Conservation (phyloP, 2,113 vertebrate species). For the Toxostoma redivivum region DNA sequence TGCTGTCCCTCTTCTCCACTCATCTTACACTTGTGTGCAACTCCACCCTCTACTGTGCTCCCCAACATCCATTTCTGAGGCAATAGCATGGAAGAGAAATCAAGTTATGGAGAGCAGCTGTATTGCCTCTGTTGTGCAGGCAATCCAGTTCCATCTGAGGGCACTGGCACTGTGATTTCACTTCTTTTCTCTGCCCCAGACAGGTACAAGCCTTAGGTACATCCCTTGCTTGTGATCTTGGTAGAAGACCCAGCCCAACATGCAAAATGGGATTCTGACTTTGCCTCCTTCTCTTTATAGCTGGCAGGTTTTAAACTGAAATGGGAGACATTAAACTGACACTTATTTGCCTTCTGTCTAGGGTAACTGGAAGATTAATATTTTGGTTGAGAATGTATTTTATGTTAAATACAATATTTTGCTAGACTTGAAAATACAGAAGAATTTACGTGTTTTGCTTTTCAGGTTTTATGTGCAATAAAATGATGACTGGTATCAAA, state of each 20-base stretch:
- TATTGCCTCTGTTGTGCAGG: neutral
- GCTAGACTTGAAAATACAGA: neutral
- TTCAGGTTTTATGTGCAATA: constrained; percentile 30
- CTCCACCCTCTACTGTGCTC: neutral
- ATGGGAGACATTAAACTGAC: neutral
- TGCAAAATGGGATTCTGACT: neutral
- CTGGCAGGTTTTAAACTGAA: neutral
- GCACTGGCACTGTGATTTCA: neutral
- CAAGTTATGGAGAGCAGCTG: neutral
- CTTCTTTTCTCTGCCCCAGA: neutral
- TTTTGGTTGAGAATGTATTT: constrained; percentile 22
- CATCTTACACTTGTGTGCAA: neutral
- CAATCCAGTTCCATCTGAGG: neutral
- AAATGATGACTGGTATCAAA: constrained; percentile 50
- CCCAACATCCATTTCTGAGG: neutral
- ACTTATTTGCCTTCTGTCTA: constrained; percentile 15
- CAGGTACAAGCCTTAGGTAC: neutral
- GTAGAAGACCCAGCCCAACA: neutral
- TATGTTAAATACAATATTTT: constrained; percentile 24
- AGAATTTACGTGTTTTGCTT: constrained; percentile 17
- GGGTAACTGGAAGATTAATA: neutral
- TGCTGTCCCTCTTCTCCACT: neutral
- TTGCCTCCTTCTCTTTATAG: neutral
- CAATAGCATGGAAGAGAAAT: neutral
- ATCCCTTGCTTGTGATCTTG: neutral